A percentile compares a stretch with the other conserved stretches of the same genome.
These are phyloP conservation scores for Esox lucius DNA, from an alignment of 2,797 vertebrate genomes.

Conservation along the genomic window DNA sequence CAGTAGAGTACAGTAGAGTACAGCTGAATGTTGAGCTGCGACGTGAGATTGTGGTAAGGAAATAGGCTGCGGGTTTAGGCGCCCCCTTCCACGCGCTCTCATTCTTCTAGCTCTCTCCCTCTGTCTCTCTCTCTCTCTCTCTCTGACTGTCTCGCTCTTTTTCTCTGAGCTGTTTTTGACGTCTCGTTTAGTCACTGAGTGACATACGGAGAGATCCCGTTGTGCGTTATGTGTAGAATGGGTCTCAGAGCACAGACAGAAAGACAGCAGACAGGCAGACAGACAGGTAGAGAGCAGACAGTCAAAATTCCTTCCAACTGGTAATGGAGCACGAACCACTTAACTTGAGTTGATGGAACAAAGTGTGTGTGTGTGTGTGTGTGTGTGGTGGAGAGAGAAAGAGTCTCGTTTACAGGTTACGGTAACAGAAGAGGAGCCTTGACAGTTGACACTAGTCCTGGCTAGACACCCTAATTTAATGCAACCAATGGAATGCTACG, in stretches of 20 bases:
- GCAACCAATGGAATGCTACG: background rate
- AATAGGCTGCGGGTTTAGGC: background rate
- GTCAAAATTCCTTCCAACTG: background rate
- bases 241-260: background rate
- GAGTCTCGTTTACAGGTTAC: background rate
- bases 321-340: background rate
- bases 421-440: background rate
- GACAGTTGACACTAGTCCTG: constrained; percentile 3
- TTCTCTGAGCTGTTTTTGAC: constrained; percentile 53
- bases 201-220: background rate
- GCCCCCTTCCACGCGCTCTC: constrained; percentile 13
- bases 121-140: constrained; percentile 18
- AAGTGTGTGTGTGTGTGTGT: too few species aligned
- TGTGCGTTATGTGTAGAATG: too few species aligned
- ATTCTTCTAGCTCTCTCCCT: constrained; percentile 46
- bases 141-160: background rate
- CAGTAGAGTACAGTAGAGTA: background rate
- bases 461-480: background rate
- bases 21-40: background rate
- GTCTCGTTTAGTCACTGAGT: constrained; percentile 14
- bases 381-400: background rate
- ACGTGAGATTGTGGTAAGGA: background rate
- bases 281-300: constrained; percentile 9
- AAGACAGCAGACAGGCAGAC: constrained; percentile 8
- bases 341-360: too few species aligned